Evolutionary conservation across 2,797 vertebrate genomes (phyloP), one percentile per base, ranked within the genome.

Genomic region (Syngnathus rostellatus): DNA sequence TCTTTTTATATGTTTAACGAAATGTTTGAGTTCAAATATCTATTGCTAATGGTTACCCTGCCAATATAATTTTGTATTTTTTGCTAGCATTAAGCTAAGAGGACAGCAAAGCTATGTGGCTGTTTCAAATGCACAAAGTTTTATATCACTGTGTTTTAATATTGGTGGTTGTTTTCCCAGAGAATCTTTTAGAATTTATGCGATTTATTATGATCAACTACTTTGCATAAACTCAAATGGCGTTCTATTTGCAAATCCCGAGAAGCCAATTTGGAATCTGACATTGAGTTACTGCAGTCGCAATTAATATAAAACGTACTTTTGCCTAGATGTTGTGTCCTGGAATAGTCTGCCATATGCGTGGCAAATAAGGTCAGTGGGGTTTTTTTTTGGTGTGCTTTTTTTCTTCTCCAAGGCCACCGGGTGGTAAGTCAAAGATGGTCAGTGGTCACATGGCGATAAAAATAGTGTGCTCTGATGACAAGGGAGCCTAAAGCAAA

Each of bases 361-460:
- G 23, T 38, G 14, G 31, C 55, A 38, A 10, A 57, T 73, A 72
- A 68, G 72, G 68, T 72, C 73, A 48, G 48, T 11, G 3, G 43
- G 14, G 1, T 11, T 45, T 45, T 14, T 45, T 45, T 5, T n/a
- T n/a, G n/a, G 3, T 45, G 17, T 4, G 75, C 45, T 65, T 31
- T 70, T 85, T 78, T 63, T 10, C 2, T 25, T 37, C 5, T 2
- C 25, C 14, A 16, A 67, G 74, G 46, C 9, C 72, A 65, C 59
- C 69, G 65, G 76, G 73, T 76, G 74, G 71, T 63, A 45, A 71
- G 58, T 48, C 68, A 76, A 74, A 79, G 75, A 62, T 77, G 65
- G 81, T 80, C 68, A 77, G 63, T 76, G 65, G 81, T 80, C 68
- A 77, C 66, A 65, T 19, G 21, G 11, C 58, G 72, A 65, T 70